Conservation (phyloP, 2,113 vertebrate species). For the Pseudorectes ferrugineus region DNA sequence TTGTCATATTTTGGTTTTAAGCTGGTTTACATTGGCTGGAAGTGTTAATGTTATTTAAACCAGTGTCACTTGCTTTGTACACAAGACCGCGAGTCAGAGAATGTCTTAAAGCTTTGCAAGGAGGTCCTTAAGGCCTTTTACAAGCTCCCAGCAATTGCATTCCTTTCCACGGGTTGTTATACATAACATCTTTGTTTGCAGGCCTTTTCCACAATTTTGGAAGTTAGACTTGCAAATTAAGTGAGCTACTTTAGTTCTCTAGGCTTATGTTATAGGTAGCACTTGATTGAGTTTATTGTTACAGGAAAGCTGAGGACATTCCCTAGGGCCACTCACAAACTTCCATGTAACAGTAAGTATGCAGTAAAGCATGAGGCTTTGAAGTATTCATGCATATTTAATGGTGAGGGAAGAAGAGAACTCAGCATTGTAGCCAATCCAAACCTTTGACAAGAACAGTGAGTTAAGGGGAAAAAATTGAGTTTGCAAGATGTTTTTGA, state of each 20-base stretch:
- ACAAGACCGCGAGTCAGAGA: not conserved
- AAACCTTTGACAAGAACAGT: not conserved
- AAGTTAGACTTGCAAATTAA: slow-evolving; percentile 48
- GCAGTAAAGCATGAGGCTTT: slow-evolving; percentile 13
- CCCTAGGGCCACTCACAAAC: slow-evolving; percentile 20
- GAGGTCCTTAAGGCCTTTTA: not conserved
- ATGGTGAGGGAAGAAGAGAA: not conserved
- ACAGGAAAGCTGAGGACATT: slow-evolving; percentile 18
- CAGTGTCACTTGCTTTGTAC: not conserved
- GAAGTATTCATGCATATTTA: slow-evolving; percentile 41
- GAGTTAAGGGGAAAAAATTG: not conserved
- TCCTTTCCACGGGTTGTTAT: not conserved
- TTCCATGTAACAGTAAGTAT: not conserved
- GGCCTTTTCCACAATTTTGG: not conserved
- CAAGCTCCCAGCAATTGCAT: not conserved
- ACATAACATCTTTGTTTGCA: not conserved
- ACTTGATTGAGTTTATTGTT: slow-evolving; percentile 33
- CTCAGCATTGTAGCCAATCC: not conserved
- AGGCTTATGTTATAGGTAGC: not conserved
- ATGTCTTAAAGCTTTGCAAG: not conserved
- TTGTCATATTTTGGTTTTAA: not conserved
- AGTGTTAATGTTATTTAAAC: not conserved
- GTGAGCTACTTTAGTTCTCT: not conserved
- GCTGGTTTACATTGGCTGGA: not conserved
- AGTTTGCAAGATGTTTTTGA: not conserved